These are phyloP conservation scores for Laticauda colubrina DNA, from an alignment of 2,113 vertebrate species.

Conservation along the genomic window DNA sequence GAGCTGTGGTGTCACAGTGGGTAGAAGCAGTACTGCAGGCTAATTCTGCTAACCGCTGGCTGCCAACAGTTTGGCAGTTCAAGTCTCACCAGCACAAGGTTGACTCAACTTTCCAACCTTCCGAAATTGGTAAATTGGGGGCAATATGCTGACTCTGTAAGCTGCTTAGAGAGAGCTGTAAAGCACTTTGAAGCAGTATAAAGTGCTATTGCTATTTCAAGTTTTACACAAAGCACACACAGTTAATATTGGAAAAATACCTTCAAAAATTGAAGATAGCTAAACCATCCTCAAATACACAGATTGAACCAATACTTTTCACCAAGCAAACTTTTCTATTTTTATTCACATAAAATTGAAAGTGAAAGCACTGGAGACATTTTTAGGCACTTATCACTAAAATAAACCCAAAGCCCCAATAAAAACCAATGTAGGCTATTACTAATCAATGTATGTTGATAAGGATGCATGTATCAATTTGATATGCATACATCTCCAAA, in stretches of 20 bases:
- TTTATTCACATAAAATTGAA: background rate
- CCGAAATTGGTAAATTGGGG: too few relatives aligned
- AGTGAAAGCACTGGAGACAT: background rate
- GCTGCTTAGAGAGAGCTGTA: too few relatives aligned
- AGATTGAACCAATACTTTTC: background rate
- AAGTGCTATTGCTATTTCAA: background rate
- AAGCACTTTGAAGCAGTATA: too few relatives aligned
- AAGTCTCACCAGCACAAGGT: too few relatives aligned
- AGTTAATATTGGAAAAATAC: background rate
- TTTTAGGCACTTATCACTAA: background rate
- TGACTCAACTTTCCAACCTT: too few relatives aligned
- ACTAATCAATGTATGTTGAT: background rate
- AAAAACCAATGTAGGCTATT: background rate
- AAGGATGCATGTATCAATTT: background rate
- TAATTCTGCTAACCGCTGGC: too few relatives aligned
- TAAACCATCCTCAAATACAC: background rate
- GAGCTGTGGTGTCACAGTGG: too few relatives aligned
- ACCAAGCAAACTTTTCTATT: background rate
- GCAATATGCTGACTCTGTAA: too few relatives aligned
- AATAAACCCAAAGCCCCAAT: background rate
- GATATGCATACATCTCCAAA: background rate
- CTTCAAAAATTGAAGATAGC: background rate
- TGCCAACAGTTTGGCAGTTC: too few relatives aligned
- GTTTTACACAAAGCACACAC: background rate
- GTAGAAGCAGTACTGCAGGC: too few relatives aligned